A percentile compares a stretch with the other conserved stretches of the same genome.
Evolutionary conservation across 2,888 invertebrate species (phyloP).

Genomic region (Mesoligia furuncula): DNA sequence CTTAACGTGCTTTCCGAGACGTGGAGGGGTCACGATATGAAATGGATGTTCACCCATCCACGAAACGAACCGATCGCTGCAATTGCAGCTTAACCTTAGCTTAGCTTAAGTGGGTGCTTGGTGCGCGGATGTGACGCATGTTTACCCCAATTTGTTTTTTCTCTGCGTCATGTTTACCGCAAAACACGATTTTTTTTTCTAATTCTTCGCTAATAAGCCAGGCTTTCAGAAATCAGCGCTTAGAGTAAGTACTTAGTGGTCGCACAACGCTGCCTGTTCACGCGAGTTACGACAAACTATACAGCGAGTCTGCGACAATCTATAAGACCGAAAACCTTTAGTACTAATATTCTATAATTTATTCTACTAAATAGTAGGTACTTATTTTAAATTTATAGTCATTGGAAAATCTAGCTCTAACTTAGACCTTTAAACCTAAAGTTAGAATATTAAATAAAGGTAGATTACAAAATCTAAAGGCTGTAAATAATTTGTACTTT

Average conservation of each 20-base stretch:
- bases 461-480: background rate
- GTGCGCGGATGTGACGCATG: too few species aligned
- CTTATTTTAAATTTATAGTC: background rate
- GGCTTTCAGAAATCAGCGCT: background rate
- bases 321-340: background rate
- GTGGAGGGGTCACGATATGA: background rate
- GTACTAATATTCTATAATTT: background rate
- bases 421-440: background rate
- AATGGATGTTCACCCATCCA: background rate
- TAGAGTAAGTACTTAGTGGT: background rate
- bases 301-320: background rate
- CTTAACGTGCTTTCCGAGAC: background rate
- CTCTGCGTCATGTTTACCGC: too few species aligned
- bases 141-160: too few species aligned
- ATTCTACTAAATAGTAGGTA: background rate
- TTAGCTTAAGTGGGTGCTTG: too few species aligned
- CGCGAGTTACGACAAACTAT: constrained; percentile 13
- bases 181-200: too few species aligned
- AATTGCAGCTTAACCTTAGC: too few species aligned
- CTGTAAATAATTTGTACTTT: background rate
- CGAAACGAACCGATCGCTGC: too few species aligned
- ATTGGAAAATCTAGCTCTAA: background rate
- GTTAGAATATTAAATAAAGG: background rate
- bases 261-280: background rate
- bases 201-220: background rate